Base-by-base conservation (phyloP, 2,888 invertebrate species). In the Heliconius sara region DNA sequence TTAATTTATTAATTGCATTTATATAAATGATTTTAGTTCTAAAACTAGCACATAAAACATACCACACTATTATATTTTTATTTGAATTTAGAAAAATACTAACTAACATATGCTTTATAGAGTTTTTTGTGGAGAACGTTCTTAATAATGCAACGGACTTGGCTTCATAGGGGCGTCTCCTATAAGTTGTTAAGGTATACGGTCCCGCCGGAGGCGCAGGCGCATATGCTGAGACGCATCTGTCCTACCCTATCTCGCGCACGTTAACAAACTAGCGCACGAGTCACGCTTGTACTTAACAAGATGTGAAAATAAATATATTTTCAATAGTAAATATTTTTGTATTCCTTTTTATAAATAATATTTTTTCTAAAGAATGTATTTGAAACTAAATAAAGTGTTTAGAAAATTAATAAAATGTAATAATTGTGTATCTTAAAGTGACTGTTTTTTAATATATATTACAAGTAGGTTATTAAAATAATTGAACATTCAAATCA, bases 211-310 rank as follows among this genome's bases (percentile, higher is more conserved):
- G 47, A 74, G 83, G 84, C 83, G 83, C 83, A 77, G 81, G 82
- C 85, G 84, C 87, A 86, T 84, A 84, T 88, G 82, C 68, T 84
- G 85, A 83, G 82, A 84, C 81, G 83, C 91, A 91, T 91, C 91
- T 91, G 91, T 90, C 89, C 91, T 90, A 90, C 90, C 89, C 86
- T 80, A 85, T 87, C 86, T 85, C 85, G 85, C 83, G 84, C 86
- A 83, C 83, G 84, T 83, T 83, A 83, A 86, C 87, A 86, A 87
- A 87, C 88, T 91, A 89, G 89, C 88, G 89, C 91, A 90, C 90
- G 90, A 86, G 89, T 87, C 87, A 81, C 77, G 77, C 66, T 80
- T 72, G 68, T 70, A 63, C 80, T 67, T 63, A 79, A 86, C 84
- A 86, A 85, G 85, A 66, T 86, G 85, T 79, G 47, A 34, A 65